Conservation (phyloP, 2,797 vertebrate species). For the Melopsittacus undulatus region DNA sequence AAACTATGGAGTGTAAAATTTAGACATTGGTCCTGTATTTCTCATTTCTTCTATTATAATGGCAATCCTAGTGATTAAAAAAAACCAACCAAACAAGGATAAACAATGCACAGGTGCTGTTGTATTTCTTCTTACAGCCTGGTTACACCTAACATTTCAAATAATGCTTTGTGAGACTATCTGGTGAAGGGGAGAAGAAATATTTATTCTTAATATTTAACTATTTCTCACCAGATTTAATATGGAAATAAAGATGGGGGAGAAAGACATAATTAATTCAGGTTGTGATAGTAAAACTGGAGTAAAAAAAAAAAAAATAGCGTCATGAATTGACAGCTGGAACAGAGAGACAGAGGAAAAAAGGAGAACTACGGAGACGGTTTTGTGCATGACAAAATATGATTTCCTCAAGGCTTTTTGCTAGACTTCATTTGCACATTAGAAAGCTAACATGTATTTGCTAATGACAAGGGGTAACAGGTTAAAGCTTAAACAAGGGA, state of each 20-base stretch:
- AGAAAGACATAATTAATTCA: background rate
- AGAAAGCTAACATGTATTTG: background rate
- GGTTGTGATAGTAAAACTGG: background rate
- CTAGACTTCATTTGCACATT: background rate
- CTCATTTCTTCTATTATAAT: background rate
- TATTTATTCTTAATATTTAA: background rate
- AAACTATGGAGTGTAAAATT: background rate
- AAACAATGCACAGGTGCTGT: background rate
- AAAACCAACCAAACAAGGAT: background rate
- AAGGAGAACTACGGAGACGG: background rate
- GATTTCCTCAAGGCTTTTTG: background rate
- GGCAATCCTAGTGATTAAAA: background rate
- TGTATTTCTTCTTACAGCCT: background rate
- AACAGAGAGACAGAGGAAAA: background rate
- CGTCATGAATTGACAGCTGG: background rate
- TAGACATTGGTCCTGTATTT: background rate
- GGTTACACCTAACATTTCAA: background rate
- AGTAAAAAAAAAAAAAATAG: background rate
- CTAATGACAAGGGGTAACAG: background rate
- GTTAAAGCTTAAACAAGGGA: too few relatives aligned
- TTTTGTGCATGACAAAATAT: background rate
- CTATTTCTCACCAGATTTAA: background rate
- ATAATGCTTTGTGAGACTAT: background rate
- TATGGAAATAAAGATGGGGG: background rate
- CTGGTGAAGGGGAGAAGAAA: background rate